Evolutionary conservation across 2,888 invertebrate species (phyloP).

Genomic region (Tetanocera ferruginea): DNA sequence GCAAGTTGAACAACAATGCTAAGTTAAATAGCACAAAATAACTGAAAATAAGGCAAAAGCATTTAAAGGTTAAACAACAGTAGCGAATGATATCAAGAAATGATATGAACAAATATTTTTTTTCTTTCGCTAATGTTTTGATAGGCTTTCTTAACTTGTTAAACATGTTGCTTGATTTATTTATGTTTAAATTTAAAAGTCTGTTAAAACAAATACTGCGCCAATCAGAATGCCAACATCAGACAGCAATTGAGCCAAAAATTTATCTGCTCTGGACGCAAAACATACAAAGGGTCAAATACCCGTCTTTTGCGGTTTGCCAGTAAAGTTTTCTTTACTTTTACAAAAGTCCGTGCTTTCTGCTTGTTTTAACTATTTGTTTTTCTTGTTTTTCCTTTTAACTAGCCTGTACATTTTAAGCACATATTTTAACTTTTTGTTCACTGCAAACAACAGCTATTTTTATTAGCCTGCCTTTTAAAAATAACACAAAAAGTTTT

Average conservation of each 20-base stretch:
- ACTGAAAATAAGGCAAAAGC: neutral
- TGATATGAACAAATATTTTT: neutral
- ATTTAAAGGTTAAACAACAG: neutral
- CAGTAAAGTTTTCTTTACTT: neutral
- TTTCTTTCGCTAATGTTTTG: neutral
- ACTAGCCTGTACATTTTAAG: no score
- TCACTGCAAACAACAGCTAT: neutral
- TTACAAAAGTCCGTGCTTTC: neutral
- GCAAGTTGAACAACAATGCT: neutral
- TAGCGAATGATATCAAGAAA: neutral
- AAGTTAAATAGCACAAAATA: no score
- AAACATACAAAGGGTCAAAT: neutral
- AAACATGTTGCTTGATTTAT: no score
- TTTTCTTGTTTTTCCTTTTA: neutral
- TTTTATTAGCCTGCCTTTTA: slow-evolving; percentile 4
- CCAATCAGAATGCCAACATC: no score
- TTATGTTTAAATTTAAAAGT: no score
- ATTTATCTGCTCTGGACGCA: no score
- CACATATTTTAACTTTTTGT: neutral
- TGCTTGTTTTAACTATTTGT: no score
- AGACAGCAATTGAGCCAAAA: no score
- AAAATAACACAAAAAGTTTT: neutral
- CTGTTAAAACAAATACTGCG: no score
- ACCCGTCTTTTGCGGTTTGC: neutral
- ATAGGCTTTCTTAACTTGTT: neutral